Conservation (phyloP, 1,140 invertebrate genomes). For the Diabrotica undecimpunctata region DNA sequence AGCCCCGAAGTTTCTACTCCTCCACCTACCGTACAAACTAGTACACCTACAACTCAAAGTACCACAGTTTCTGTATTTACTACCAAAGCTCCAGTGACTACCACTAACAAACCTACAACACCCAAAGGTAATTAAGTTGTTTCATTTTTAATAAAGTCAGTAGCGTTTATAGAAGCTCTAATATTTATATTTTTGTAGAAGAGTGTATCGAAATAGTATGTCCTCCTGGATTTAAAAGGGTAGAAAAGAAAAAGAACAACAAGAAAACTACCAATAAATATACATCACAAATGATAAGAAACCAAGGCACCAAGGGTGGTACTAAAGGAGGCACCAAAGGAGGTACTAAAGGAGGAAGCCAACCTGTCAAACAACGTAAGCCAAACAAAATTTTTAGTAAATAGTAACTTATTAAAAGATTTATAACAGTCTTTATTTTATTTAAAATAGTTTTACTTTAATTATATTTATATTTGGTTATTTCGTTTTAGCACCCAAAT, state of each 20-base stretch:
- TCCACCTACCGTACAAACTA: too few species aligned
- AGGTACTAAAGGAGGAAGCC: too few species aligned
- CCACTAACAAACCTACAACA: neutral
- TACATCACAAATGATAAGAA: conserved; percentile 4
- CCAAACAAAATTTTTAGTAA: too few species aligned
- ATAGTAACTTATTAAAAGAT: too few species aligned
- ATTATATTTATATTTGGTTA: too few species aligned
- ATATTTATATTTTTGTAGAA: conserved; percentile 16
- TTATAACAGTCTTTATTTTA: too few species aligned
- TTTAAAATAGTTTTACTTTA: too few species aligned
- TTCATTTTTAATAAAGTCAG: neutral
- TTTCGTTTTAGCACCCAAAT: neutral
- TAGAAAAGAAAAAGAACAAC: conserved; percentile 17
- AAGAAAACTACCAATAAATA: neutral
- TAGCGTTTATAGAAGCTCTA: neutral
- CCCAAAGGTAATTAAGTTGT: neutral
- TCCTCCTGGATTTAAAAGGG: conserved; percentile 55
- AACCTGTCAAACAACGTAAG: too few species aligned
- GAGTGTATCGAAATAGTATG: conserved; percentile 45
- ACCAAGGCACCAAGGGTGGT: neutral
- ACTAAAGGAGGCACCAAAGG: neutral
- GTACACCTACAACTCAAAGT: too few species aligned
- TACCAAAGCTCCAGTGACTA: too few species aligned
- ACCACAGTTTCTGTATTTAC: too few species aligned
- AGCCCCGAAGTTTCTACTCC: too few species aligned